These are phyloP conservation scores for Micropoecilia bifurca DNA, from an alignment of 2,797 vertebrate genomes.

Conservation along the genomic window DNA sequence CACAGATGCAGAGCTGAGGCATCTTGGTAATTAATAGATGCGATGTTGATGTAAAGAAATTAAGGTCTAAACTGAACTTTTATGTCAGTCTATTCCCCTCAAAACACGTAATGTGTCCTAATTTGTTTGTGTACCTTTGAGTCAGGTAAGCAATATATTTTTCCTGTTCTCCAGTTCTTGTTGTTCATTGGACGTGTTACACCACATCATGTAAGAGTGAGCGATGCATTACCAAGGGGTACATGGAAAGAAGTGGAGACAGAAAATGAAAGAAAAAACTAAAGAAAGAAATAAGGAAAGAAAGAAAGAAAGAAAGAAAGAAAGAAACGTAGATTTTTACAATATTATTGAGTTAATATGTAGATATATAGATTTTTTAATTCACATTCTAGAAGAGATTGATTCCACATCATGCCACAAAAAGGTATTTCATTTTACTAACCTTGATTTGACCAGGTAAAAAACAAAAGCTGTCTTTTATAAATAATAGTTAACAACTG, in stretches of 20 bases:
- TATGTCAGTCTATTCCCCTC: neutral
- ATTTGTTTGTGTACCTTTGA: neutral
- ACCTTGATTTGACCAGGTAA: too few relatives aligned
- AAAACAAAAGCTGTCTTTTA: neutral
- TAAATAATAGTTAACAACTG: neutral
- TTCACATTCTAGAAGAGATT: too few relatives aligned
- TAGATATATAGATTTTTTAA: too few relatives aligned
- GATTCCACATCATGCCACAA: too few relatives aligned
- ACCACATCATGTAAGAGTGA: neutral
- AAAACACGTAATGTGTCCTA: neutral
- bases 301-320: too few relatives aligned
- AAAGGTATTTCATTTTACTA: too few relatives aligned
- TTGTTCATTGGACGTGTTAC: neutral
- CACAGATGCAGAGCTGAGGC: neutral
- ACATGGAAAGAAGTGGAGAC: too few relatives aligned
- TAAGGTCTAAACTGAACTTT: neutral
- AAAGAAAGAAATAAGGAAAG: too few relatives aligned
- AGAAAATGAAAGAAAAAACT: too few relatives aligned
- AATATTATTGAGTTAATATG: too few relatives aligned
- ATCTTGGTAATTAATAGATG: neutral
- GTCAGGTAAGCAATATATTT: neutral
- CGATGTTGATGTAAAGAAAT: neutral
- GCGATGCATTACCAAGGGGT: neutral
- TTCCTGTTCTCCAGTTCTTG: too few relatives aligned
- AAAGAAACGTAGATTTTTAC: too few relatives aligned